Evolutionary conservation across 1,140 invertebrate genomes (phyloP), one percentile per base, ranked within the genome.

Genomic region (Potamilus streckersoni): DNA sequence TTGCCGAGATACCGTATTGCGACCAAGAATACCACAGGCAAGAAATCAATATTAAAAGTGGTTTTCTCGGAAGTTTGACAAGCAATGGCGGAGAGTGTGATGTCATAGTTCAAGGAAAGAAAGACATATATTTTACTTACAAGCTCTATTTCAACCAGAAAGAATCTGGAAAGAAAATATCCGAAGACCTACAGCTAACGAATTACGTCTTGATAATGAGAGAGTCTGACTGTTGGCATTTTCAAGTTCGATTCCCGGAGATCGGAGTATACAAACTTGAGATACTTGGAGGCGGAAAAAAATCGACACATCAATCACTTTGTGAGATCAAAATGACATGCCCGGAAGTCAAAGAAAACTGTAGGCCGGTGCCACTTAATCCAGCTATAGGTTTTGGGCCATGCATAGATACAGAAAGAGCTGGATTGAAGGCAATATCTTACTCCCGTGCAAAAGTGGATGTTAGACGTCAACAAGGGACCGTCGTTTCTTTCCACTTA

Each of bases 311-410:
- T 72, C 38, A 61, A 38, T 79, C 75, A 49, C 38, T 49, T 11
- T 49, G 6, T 49, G 4, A 49, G 6, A 0, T 49, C 38, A 79
- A 76, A 70, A n/a, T 79, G 14, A 57, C 58, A 49, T 79, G 78
- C 64, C 62, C 75, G 2, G 70, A 76, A 57, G 65, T 62, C 20
- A 61, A 74, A 14, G 55, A 69, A n/a, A 23, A 65, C 31, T 60
- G 66, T 11, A 60, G 76, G 49, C 73, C 70, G 12, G 55, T 79
- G 17, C 78, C 78, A 19, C 66, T 59, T 58, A 27, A 71, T 38
- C 70, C 74, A 16, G 70, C 65, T 38, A 71, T 66, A 61, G 78
- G 78, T 15, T 79, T 69, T 72, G 78, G 78, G 13, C 78, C 78
- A 19, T 62, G 63, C 55, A 31, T 31, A 23, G 38, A 63, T 5